Evolutionary conservation across 2,797 vertebrate species (phyloP).

Genomic region (Masticophis lateralis): DNA sequence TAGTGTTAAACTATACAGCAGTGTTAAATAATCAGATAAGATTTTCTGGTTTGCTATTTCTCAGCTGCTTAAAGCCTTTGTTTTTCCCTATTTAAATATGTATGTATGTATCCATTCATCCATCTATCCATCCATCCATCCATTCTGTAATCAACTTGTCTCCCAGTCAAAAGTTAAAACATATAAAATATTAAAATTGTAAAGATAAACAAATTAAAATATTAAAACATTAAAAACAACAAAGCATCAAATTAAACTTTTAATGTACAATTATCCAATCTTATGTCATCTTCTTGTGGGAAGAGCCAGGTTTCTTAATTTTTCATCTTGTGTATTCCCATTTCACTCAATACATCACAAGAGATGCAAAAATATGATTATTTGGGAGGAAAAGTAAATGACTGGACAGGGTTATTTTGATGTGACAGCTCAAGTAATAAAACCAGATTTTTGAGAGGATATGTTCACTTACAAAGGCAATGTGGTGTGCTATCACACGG

Average conservation of each 20-base stretch:
- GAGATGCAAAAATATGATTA: not conserved
- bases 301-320: not conserved
- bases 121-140: not conserved
- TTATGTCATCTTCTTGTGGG: not conserved
- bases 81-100: not conserved
- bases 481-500: accelerated
- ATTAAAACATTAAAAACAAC: not conserved
- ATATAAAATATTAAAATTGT: not conserved
- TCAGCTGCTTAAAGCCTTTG: not conserved
- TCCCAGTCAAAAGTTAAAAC: not conserved
- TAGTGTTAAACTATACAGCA: not conserved
- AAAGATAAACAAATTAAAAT: not conserved
- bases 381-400: not conserved
- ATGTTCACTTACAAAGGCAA: not conserved
- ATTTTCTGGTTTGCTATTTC: not conserved
- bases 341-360: not conserved
- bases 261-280: not conserved
- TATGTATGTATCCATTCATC: too few relatives aligned
- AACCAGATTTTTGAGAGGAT: not conserved
- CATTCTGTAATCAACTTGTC: not conserved
- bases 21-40: not conserved
- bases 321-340: not conserved
- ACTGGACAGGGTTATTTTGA: not conserved
- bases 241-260: not conserved
- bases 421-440: not conserved